Conservation (phyloP, 2,888 invertebrate genomes). For the Acanthococcus lagerstroemiae region DNA sequence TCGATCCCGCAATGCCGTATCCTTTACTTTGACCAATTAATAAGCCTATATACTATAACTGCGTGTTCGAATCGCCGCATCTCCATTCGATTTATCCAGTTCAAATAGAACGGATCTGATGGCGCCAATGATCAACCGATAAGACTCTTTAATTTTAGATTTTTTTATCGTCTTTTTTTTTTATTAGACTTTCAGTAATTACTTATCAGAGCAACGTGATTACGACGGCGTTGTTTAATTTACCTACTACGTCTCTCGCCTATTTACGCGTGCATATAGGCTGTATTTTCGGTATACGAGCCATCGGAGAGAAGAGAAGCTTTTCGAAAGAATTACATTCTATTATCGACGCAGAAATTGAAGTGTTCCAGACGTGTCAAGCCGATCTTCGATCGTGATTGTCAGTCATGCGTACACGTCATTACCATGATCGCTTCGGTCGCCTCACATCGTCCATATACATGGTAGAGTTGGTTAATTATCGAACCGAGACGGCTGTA, state of each 20-base stretch:
- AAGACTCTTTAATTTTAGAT: slow-evolving; percentile 1
- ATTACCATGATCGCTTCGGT: too few species aligned
- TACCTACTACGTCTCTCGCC: not conserved
- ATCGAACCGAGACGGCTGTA: too few species aligned
- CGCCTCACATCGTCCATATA: too few species aligned
- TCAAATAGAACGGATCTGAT: not conserved
- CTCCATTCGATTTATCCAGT: too few species aligned
- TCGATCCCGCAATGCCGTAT: too few species aligned
- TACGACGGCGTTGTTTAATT: not conserved
- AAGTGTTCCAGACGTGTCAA: slow-evolving; percentile 1
- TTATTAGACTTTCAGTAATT: slow-evolving; percentile 1
- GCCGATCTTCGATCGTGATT: slow-evolving; percentile 5
- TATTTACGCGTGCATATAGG: not conserved
- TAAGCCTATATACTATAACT: too few species aligned
- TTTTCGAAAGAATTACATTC: not conserved
- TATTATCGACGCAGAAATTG: not conserved
- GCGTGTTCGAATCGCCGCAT: too few species aligned
- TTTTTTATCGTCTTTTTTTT: not conserved
- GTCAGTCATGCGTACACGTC: slow-evolving; percentile 6
- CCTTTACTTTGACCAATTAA: too few species aligned
- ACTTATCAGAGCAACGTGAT: slow-evolving; percentile 2
- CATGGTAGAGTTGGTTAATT: too few species aligned
- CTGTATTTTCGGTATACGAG: not conserved
- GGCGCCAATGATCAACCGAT: slow-evolving; percentile 1
- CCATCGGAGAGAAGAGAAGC: too few species aligned